Evolutionary conservation across 2,888 invertebrate genomes (phyloP), one percentile per base, ranked within the genome.

Genomic region (Ophion slaviceki): DNA sequence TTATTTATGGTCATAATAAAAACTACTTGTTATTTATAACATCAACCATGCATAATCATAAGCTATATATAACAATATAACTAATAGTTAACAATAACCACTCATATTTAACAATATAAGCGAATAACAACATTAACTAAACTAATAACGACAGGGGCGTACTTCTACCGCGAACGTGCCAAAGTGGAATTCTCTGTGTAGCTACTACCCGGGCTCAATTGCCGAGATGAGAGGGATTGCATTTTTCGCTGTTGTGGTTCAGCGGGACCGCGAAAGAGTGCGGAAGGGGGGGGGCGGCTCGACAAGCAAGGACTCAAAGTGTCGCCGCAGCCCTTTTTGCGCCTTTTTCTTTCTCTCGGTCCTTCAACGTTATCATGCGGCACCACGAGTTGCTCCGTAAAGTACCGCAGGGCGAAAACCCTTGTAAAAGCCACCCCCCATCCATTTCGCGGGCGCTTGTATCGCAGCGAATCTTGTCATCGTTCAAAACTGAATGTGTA

Each of bases 271-370:
- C 53, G 28, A 45, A 24, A 77, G 67, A 53, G 67, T 80, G 62
- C 72, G 20, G n/a, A 1, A n/a, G 24, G 53, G 4, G 53, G 61
- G 61, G 1, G n/a, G 20, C 6, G 2, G 10, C 24, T 20, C 20
- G 4, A 40, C 66, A 67, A 14, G 11, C 66, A 83, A 85, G 82
- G 82, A 85, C 81, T 66, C 82, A 85, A 85, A 82, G 82, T 82
- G 75, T 79, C 62, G 40, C 17, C 17, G 47, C 75, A 78, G 74
- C 79, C 78, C 70, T 61, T 78, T 40, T 68, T 68, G 61, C 28
- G 20, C 53, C 14, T 78, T n/a, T 66, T 28, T 70, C 47, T 47
- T 20, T 53, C 36, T 17, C 66, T 32, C 66, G 11, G 28, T 66
- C 66, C 32, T 28, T 36, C 5, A 24, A 64, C 17, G 53, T 53